Evolutionary conservation across 2,113 vertebrate species (phyloP).

Genomic region (Gadus macrocephalus): DNA sequence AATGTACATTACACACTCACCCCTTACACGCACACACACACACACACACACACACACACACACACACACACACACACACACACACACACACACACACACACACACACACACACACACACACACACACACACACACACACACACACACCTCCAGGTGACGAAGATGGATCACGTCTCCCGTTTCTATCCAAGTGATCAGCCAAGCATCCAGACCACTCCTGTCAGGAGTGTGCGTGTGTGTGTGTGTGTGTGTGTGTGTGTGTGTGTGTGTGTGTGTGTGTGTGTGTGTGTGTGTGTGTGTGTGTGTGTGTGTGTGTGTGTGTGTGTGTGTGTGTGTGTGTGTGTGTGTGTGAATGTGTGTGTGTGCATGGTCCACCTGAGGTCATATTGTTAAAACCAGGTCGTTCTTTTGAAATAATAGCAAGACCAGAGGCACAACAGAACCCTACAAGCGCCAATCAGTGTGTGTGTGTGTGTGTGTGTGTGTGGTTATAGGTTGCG

Average conservation of each 20-base stretch:
- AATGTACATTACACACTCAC: too few species aligned
- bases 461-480: conserved; percentile 6
- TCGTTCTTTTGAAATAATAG: conserved; percentile 35
- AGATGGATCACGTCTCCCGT: conserved; percentile 13
- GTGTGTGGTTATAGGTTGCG: conserved; percentile 47
- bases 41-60: background rate
- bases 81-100: conserved; percentile 3
- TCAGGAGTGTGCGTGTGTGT: background rate
- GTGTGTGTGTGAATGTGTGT: conserved; percentile 30
- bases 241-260: conserved; percentile 23
- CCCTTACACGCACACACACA: background rate
- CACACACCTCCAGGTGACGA: conserved; percentile 8
- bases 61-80: conserved; percentile 5
- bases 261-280: conserved; percentile 27
- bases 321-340: conserved; percentile 38
- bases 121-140: conserved; percentile 1
- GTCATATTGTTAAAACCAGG: conserved; percentile 56
- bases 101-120: conserved; percentile 9
- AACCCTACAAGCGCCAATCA: conserved; percentile 20
- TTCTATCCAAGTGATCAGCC: conserved; percentile 15
- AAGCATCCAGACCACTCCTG: background rate
- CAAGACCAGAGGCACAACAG: conserved; percentile 40
- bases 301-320: conserved; percentile 35
- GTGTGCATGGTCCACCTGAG: conserved; percentile 43
- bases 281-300: conserved; percentile 7